Evolutionary conservation across 2,113 vertebrate genomes (phyloP).

Genomic region (Cettia cetti): DNA sequence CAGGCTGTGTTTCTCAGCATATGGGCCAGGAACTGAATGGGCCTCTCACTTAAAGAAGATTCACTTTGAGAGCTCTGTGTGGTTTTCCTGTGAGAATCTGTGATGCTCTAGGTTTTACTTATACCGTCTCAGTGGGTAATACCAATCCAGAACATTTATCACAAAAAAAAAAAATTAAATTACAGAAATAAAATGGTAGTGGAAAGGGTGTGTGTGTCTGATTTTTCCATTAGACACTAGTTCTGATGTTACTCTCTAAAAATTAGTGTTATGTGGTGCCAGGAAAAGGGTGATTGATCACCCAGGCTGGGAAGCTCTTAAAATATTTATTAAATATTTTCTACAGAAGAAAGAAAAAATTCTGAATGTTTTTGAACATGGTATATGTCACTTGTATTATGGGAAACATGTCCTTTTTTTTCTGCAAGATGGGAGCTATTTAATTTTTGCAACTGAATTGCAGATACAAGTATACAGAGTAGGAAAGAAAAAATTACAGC

Average conservation of each 20-base stretch:
- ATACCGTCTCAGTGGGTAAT: not conserved
- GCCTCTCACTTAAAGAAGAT: not conserved
- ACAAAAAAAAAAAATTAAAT: not conserved
- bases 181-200: not conserved
- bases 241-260: slow-evolving; percentile 2
- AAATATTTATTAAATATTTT: not conserved
- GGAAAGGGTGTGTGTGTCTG: rapidly evolving
- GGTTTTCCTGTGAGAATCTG: not conserved
- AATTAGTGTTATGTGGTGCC: not conserved
- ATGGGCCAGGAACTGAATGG: not conserved
- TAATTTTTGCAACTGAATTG: not conserved
- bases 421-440: not conserved
- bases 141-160: not conserved
- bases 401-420: not conserved
- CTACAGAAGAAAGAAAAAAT: not conserved
- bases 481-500: not conserved
- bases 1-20: not conserved
- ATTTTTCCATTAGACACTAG: not conserved
- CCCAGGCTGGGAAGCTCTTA: not conserved
- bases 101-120: not conserved
- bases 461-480: not conserved
- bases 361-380: not conserved
- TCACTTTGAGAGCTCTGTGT: not conserved
- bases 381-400: not conserved
- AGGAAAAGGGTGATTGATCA: not conserved